These are phyloP conservation scores for Hydrocynus forskahlii DNA, from an alignment of 2,797 vertebrate genomes.

Conservation along the genomic window DNA sequence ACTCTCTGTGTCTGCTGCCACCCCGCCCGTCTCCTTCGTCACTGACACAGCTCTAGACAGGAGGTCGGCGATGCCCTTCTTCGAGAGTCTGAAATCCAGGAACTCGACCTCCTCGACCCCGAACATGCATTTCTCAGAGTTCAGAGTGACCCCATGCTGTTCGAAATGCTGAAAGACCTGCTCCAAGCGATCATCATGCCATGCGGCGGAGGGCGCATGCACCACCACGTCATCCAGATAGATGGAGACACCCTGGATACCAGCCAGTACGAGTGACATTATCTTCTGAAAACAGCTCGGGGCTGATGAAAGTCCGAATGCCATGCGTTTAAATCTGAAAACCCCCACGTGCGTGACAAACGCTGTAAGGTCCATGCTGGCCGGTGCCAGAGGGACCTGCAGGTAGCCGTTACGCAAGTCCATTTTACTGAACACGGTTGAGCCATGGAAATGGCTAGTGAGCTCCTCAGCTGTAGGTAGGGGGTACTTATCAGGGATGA, in stretches of 20 bases:
- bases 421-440: no score
- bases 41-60: no score
- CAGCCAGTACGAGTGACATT: conserved; percentile 21
- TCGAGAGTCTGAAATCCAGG: neutral
- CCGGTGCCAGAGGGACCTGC: no score
- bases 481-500: conserved; percentile 9
- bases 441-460: neutral
- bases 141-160: conserved; percentile 1
- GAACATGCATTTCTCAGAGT: conserved; percentile 14
- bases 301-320: conserved; percentile 19
- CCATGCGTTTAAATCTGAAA: conserved; percentile 17
- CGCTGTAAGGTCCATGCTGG: conserved; percentile 16
- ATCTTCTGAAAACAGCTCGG: conserved; percentile 43
- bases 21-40: no score
- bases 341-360: conserved; percentile 30
- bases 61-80: neutral
- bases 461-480: neutral
- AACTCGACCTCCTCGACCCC: neutral
- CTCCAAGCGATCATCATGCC: conserved; percentile 16
- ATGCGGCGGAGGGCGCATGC: neutral
- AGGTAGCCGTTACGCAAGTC: no score
- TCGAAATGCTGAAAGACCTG: neutral
- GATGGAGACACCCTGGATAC: conserved; percentile 9
- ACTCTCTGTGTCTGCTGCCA: neutral
- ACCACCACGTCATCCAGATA: conserved; percentile 37